Evolutionary conservation across 2,888 invertebrate genomes (phyloP).

Genomic region (Lymantria monacha): DNA sequence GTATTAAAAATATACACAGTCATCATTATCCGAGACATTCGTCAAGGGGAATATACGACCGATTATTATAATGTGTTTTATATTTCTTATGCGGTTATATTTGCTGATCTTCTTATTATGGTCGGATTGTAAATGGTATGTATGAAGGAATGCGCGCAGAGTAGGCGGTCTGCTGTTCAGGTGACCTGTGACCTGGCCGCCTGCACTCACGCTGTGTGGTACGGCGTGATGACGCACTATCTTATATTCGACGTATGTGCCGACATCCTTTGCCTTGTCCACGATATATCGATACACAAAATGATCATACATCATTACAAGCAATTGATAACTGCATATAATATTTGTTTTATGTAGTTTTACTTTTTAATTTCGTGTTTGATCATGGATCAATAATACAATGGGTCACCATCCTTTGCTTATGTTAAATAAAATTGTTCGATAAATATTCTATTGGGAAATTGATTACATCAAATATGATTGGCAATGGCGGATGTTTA

Average conservation of each 20-base stretch:
- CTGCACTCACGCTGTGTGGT: slow-evolving; percentile 38
- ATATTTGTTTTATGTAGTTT: neutral
- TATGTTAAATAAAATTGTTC: too few relatives aligned
- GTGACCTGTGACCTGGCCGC: slow-evolving; percentile 64
- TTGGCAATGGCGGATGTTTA: too few relatives aligned
- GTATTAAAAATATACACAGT: slow-evolving; percentile 71
- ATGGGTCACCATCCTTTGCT: too few relatives aligned
- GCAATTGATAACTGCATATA: neutral
- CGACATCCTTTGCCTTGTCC: slow-evolving; percentile 9
- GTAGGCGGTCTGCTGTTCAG: slow-evolving; percentile 63
- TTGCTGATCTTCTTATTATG: slow-evolving; percentile 13
- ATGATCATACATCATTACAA: slow-evolving; percentile 8
- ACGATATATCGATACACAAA: slow-evolving; percentile 8
- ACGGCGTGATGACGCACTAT: slow-evolving; percentile 54
- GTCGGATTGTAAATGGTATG: slow-evolving; percentile 28
- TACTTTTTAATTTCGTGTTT: too few relatives aligned
- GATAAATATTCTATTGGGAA: too few relatives aligned
- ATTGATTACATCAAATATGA: too few relatives aligned
- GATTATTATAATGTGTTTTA: slow-evolving; percentile 19
- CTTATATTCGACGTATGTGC: slow-evolving; percentile 18
- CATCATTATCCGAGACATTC: slow-evolving; percentile 66
- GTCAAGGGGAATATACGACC: slow-evolving; percentile 41
- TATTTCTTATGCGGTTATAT: neutral
- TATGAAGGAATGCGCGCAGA: slow-evolving; percentile 53
- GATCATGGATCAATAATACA: too few relatives aligned